Evolutionary conservation across 2,797 vertebrate species (phyloP), one percentile per base, ranked within the genome.

Genomic region (Sciaenops ocellatus): DNA sequence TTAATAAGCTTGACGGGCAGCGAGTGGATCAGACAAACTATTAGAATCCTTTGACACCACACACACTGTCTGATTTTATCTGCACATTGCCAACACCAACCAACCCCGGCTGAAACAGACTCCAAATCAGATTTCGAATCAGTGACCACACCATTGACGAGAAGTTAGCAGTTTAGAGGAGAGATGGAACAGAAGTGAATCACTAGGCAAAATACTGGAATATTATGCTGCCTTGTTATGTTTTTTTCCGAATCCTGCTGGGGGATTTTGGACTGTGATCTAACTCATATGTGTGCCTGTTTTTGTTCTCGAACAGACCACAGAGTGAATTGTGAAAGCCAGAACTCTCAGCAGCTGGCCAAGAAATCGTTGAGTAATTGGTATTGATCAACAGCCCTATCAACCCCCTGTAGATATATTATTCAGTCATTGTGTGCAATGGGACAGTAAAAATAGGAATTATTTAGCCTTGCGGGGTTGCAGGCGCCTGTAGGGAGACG

Each of bases 331-430:
- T 55, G 63, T 16, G 48, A 70, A 42, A 71, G 61, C 24, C 77
- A 76, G 50, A 80, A 24, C 26, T 66, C 48, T 44, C 47, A 83
- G 83, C 73, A 83, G 66, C 63, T 66, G 61, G 51, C 47, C 6
- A 3, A 63, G 22, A 1, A 82, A 77, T 80, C 15, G n/a, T 44
- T 59, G 59, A 71, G 54, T 80, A 74, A 80, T 75, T 85, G 65
- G 38, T 80, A 66, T 71, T 82, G 73, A 85, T 82, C 65, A 85
- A 50, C 52, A 83, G 73, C 48, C 62, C 69, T 17, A 67, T 83
- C 68, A 66, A 56, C 52, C 64, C 64, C 81, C 69, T 61, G 51
- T 64, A 73, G 64, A 84, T 66, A 51, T 51, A 68, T 69, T 30
- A 70, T 22, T 28, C 22, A 48, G 60, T 47, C 67, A 38, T 54